Evolutionary conservation across 1,140 invertebrate species (phyloP), one percentile per base, ranked within the genome.

Genomic region (Coenobita brevimanus): DNA sequence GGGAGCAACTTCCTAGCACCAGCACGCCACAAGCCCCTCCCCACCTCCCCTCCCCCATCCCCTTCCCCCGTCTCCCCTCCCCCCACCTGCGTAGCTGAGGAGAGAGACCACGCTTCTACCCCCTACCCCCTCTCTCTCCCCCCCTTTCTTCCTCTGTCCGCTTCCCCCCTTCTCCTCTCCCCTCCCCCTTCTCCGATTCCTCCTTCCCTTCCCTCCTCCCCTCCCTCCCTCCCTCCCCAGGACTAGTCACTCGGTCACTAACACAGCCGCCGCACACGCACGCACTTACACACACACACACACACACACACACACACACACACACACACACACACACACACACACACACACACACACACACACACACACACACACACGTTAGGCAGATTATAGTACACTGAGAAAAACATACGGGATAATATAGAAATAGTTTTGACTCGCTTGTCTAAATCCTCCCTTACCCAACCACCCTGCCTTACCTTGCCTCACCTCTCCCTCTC

Each of bases 191-290:
- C 73, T 43, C 60, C 21, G 27, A 21, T 73, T 62, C 10, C 57
- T 41, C 3, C 2, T 10, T 41, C 54, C 54, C 38, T 21, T 15
- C 54, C 71, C 36, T 60, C 24, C n/a, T 43, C 50, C 33, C 33
- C 4, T 8, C 82, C 27, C 33, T 36, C 69, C 82, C n/a, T 36
- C 50, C 54, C 33, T 57, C 82, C 80, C 67, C 36, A 38, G 30
- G 71, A 60, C 82, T 76, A 84, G 82, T 84, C 82, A 84, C 82
- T 84, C 82, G 82, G 82, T 84, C 82, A 84, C 82, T 84, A 84
- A 84, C 82, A 84, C 82, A 84, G 82, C 82, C 69, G 71, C 30
- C 82, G 36, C 75, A 24, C 41, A 24, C 75, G 21, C 75, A 24
- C 75, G n/a, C 43, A 24, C 75, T 21, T 41, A 10, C 73, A 10